phyloP scores from a whole-genome alignment of 2,797 vertebrate genomes.

The Peromyscus attwateri region DNA sequence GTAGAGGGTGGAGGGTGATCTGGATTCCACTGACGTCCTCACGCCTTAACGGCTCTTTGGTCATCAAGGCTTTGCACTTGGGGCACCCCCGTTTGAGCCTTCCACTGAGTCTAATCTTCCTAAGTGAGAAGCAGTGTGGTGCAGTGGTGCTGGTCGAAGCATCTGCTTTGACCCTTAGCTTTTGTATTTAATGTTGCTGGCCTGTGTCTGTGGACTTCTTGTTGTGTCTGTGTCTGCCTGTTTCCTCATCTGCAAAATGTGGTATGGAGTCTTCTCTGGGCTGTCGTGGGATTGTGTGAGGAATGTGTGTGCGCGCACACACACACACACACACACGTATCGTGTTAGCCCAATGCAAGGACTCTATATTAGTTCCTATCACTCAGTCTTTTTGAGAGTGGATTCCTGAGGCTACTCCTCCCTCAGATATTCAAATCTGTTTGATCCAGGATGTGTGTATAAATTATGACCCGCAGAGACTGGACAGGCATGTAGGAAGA shows the following conservation, averaged over 20 bases:
- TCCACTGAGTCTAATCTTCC: background rate
- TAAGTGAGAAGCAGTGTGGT: background rate
- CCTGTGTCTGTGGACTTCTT: background rate
- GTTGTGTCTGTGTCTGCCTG: background rate
- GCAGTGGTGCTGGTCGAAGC: background rate
- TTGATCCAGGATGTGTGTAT: background rate
- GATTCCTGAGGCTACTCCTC: background rate
- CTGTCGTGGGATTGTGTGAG: background rate
- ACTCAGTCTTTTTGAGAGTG: background rate
- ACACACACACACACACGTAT: no score
- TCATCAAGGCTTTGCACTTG: background rate
- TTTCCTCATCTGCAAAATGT: conserved; percentile 5
- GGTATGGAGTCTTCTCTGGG: background rate
- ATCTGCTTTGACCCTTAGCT: background rate
- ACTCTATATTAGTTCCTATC: background rate
- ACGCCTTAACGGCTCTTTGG: background rate
- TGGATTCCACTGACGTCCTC: background rate
- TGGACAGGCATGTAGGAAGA: background rate
- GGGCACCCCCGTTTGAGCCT: background rate
- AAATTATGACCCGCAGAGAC: background rate
- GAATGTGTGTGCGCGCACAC: fast-evolving
- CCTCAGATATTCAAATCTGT: background rate
- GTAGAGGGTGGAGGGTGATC: background rate
- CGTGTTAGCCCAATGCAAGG: background rate
- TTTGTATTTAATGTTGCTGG: background rate